Base-by-base conservation (phyloP, 1,140 invertebrate genomes). In the Drosophila simulans region DNA sequence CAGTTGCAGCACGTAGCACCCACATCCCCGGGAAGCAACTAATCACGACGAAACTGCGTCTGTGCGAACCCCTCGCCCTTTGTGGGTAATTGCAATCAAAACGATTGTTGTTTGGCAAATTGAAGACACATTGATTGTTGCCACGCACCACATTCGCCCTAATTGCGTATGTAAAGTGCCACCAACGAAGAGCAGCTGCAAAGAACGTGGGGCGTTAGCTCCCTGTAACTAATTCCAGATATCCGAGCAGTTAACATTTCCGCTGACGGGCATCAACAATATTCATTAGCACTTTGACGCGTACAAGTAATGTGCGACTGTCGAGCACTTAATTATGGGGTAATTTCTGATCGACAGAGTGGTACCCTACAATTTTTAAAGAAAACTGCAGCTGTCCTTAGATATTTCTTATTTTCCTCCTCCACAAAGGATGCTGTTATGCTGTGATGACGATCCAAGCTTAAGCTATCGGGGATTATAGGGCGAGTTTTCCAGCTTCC, bases 11-110 rank as follows among this genome's bases (percentile, higher is more conserved):
- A 88, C 83, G 83, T 82, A 80, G 25, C 54, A 71, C 49, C 64
- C 62, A 51, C 70, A 78, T 46, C 40, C 71, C 22, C 34, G 13
- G 31, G n/a, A 17, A 48, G 25, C 53, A 75, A 66, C 52, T 63
- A 63, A 64, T 57, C 49, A 52, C 8, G 49, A 20, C 31, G 11
- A 12, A 20, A 31, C 49, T 51, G 48, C 31, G 15, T 51, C 48
- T 51, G 48, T 17, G 48, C 48, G 3, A 15, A 15, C 13, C 48
- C 48, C n/a, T 51, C 48, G 5, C n/a, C 7, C 48, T 51, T 8
- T 17, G 15, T 71, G 65, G 59, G 79, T 88, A 79, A 88, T 86
- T 82, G 79, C 79, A 86, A 86, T 86, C 83, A 88, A 73, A 86
- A 77, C 80, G 51, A 75, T 66, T 77, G 62, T 82, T 86, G 75